Percentiles rank a stretch among this genome's conserved stretches.
Conservation (phyloP, 2,888 invertebrate species). For the Dasypolia templi region DNA sequence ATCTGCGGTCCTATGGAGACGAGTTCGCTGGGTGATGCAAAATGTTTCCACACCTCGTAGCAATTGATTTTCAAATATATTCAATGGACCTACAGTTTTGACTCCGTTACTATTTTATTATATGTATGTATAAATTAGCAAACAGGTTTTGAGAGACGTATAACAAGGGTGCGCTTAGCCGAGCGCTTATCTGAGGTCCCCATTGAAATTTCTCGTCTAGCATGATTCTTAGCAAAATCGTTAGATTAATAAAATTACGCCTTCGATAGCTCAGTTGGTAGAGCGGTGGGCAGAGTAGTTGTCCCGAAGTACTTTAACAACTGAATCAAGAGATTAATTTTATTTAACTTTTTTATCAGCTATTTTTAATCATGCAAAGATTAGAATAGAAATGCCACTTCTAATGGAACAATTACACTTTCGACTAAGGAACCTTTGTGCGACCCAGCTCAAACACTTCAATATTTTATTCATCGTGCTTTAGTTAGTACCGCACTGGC, state of each 20-base stretch:
- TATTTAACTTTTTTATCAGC: neutral
- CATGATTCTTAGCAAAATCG: too few species aligned
- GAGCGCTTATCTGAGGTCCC: too few species aligned
- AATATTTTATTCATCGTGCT: constrained; percentile 44
- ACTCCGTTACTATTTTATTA: too few species aligned
- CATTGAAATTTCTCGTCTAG: too few species aligned
- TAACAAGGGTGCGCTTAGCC: too few species aligned
- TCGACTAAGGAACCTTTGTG: neutral
- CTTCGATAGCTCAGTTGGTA: constrained; percentile 91
- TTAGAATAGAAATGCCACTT: neutral
- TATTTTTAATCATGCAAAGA: neutral
- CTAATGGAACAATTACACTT: constrained; percentile 17
- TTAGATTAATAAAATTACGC: too few species aligned
- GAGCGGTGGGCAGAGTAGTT: constrained; percentile 86
- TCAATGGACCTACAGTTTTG: too few species aligned
- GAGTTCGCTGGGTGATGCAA: too few species aligned
- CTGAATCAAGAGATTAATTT: neutral
- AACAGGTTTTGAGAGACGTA: neutral
- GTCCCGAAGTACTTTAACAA: neutral
- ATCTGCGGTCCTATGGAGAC: too few species aligned
- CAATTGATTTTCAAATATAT: neutral
- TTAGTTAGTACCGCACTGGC: constrained; percentile 7
- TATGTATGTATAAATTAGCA: neutral
- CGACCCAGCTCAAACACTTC: neutral
- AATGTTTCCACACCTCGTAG: neutral